Percentiles rank a stretch among this genome's conserved stretches.
These are phyloP conservation scores for Catharus minimus DNA, from an alignment of 2,113 vertebrate genomes.

Conservation along the genomic window DNA sequence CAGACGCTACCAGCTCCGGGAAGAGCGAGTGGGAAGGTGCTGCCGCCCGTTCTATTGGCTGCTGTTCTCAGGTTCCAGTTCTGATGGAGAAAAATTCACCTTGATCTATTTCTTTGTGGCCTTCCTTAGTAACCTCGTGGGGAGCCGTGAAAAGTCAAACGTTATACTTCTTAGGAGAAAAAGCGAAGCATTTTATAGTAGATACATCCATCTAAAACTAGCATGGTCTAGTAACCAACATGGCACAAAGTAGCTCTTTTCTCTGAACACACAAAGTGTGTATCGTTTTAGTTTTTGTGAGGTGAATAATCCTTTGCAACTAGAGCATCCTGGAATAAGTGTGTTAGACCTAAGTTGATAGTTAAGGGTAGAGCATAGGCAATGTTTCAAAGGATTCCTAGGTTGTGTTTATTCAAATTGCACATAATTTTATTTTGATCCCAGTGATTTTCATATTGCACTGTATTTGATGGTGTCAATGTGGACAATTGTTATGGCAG, in stretches of 20 bases:
- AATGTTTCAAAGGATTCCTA: background rate
- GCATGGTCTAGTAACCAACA: accelerated
- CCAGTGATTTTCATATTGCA: background rate
- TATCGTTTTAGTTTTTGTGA: background rate
- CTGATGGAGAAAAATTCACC: background rate
- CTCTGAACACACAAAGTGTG: accelerated
- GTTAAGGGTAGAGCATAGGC: too few species aligned
- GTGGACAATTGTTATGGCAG: background rate
- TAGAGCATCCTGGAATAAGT: background rate
- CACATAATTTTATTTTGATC: background rate
- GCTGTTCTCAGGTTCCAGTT: background rate
- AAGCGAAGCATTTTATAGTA: background rate
- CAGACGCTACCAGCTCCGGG: background rate
- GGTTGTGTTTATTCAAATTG: background rate
- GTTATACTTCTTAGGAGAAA: background rate
- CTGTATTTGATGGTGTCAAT: accelerated
- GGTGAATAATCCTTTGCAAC: background rate
- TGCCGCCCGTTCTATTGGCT: background rate
- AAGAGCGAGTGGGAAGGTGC: background rate
- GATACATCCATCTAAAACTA: accelerated
- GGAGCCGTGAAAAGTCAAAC: background rate
- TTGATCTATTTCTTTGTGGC: background rate
- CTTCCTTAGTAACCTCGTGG: background rate
- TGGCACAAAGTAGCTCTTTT: background rate
- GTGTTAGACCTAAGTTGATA: background rate